Percentiles rank a stretch among this genome's conserved stretches.
Conservation (phyloP, 2,888 invertebrate species). For the Chironomus riparius region DNA sequence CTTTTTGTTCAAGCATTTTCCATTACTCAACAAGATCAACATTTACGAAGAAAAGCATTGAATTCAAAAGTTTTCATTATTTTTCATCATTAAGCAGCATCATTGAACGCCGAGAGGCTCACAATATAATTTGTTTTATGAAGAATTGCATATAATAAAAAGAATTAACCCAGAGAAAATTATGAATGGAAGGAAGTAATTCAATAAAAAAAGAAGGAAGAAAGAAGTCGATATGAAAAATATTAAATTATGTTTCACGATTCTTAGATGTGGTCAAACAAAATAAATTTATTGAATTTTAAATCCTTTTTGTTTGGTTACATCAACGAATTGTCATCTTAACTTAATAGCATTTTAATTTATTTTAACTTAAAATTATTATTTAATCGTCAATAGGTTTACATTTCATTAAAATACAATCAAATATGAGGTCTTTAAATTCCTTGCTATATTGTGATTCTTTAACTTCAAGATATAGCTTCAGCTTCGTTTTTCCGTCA, state of each 20-base stretch:
- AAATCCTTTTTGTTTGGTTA: too few species aligned
- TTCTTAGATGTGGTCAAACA: too few species aligned
- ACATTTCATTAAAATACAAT: constrained; percentile 32
- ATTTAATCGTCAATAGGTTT: neutral
- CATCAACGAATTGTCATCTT: too few species aligned
- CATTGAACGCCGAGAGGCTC: neutral
- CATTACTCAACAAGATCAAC: neutral
- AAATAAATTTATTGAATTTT: too few species aligned
- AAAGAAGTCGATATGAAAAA: neutral
- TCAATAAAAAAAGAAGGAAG: neutral
- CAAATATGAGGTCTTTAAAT: constrained; percentile 41
- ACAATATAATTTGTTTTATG: too few species aligned
- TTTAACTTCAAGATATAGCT: constrained; percentile 39
- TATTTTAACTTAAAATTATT: neutral
- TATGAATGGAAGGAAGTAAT: neutral
- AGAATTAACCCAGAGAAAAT: too few species aligned
- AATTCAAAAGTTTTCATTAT: neutral
- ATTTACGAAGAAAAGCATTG: neutral
- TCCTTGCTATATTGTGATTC: constrained; percentile 38
- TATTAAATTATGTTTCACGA: neutral
- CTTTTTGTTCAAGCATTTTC: neutral
- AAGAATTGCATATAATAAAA: too few species aligned
- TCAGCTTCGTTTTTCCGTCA: constrained; percentile 35
- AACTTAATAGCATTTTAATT: too few species aligned
- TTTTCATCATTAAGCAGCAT: neutral